These are phyloP conservation scores for Polyommatus icarus DNA, from an alignment of 2,888 invertebrate genomes.

Conservation along the genomic window DNA sequence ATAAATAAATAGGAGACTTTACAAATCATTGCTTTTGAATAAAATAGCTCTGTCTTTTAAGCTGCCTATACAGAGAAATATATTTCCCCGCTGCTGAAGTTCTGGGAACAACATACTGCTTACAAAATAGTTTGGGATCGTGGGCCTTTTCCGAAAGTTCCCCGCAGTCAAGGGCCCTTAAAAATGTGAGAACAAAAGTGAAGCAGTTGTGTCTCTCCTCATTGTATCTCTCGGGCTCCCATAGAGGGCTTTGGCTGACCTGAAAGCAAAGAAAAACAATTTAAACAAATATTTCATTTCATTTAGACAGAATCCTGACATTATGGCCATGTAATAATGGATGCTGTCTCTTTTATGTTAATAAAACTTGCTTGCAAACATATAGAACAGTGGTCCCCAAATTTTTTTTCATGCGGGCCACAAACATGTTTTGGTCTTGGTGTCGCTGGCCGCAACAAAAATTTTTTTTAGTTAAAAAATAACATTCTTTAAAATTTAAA, in stretches of 20 bases:
- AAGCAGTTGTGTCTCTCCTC: conserved; percentile 91
- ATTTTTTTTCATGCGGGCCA: too few relatives aligned
- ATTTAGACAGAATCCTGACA: not conserved
- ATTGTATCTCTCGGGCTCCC: conserved; percentile 86
- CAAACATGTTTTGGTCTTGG: too few relatives aligned
- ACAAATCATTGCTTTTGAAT: conserved; percentile 70
- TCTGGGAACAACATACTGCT: conserved; percentile 89
- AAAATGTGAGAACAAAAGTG: conserved; percentile 90
- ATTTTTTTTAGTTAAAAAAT: too few relatives aligned
- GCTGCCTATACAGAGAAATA: conserved; percentile 88
- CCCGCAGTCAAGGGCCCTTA: conserved; percentile 86
- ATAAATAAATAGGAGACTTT: conserved; percentile 59
- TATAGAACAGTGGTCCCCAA: too few relatives aligned
- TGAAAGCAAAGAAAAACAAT: conserved; percentile 41
- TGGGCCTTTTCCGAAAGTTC: conserved; percentile 85
- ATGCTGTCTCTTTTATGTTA: too few relatives aligned
- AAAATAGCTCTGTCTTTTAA: conserved; percentile 77
- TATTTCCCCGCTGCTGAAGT: conserved; percentile 92
- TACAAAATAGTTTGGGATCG: conserved; percentile 87
- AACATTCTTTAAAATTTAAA: too few relatives aligned
- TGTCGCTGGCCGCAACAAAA: too few relatives aligned
- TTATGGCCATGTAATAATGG: not conserved
- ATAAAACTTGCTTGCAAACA: not conserved
- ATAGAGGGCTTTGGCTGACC: conserved; percentile 80
- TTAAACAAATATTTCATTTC: not conserved